Percentiles rank a stretch among this genome's conserved stretches.
Conservation (phyloP, 23 tunicate genomes). For the Halocynthia aurantium region DNA sequence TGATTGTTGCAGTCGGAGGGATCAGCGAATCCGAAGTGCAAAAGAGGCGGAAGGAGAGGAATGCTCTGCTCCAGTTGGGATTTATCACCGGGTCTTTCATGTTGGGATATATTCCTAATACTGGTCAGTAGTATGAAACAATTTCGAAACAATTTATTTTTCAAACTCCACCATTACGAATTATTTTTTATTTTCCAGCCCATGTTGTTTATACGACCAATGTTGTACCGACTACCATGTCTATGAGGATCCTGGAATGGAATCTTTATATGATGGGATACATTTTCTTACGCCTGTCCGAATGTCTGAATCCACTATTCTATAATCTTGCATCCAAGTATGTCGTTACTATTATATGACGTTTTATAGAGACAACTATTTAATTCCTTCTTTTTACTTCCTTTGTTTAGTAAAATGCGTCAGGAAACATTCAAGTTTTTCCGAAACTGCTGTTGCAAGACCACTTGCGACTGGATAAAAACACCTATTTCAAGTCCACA, state of each 20-base stretch:
- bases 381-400: too few species aligned
- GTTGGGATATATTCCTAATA: slow-evolving; percentile 27
- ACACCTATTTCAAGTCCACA: too few species aligned
- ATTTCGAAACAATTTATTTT: neutral
- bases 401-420: too few species aligned
- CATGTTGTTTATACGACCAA: slow-evolving; percentile 23
- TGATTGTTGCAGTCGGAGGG: neutral
- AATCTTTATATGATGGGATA: slow-evolving; percentile 24
- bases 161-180: neutral
- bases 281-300: slow-evolving; percentile 9
- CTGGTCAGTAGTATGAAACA: slow-evolving; percentile 8
- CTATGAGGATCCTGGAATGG: slow-evolving; percentile 21
- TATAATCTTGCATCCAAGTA: slow-evolving; percentile 24
- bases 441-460: too few species aligned
- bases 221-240: slow-evolving; percentile 7
- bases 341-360: neutral
- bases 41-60: slow-evolving; percentile 12
- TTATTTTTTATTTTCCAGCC: neutral
- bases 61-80: slow-evolving; percentile 17
- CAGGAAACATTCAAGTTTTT: too few species aligned
- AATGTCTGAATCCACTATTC: slow-evolving; percentile 24
- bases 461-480: too few species aligned
- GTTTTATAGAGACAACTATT: too few species aligned
- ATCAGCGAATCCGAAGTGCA: slow-evolving; percentile 7
- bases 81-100: slow-evolving; percentile 26